Percentiles rank a stretch among this genome's conserved stretches.
Evolutionary conservation across 2,113 vertebrate species (phyloP).

Genomic region (Cryptoleucopteryx plumbea): DNA sequence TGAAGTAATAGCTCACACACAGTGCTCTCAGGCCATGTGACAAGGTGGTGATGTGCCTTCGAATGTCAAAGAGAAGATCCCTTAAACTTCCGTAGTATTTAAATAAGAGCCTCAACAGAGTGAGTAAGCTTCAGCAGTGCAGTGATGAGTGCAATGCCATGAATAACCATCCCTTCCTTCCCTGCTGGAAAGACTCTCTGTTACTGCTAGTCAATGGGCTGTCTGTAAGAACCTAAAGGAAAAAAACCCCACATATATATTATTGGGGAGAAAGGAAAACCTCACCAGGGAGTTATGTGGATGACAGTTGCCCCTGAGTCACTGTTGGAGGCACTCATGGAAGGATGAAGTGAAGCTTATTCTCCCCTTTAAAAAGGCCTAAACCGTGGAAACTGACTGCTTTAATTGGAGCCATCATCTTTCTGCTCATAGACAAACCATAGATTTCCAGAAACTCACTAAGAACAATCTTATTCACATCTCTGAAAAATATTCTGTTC

Average conservation of each 20-base stretch:
- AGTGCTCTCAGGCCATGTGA: background rate
- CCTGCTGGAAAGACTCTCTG: background rate
- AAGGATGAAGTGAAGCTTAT: background rate
- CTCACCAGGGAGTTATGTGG: background rate
- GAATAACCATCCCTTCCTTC: background rate
- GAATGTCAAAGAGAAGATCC: background rate
- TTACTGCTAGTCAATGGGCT: background rate
- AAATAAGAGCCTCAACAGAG: background rate
- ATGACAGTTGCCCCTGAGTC: background rate
- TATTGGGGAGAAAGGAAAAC: background rate
- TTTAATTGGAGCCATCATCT: background rate
- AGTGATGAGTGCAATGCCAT: background rate
- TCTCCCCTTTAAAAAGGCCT: background rate
- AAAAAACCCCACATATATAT: background rate
- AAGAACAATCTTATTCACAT: background rate
- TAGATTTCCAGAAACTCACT: background rate
- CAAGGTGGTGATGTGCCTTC: background rate
- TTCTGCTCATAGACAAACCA: background rate
- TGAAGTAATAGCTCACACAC: background rate
- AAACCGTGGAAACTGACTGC: background rate
- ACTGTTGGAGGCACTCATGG: background rate
- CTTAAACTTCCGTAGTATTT: background rate
- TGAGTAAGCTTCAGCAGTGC: background rate
- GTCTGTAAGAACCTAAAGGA: background rate
- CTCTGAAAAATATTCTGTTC: background rate